These are phyloP conservation scores for Sylvietta virens DNA, from an alignment of 2,113 vertebrate species.

Conservation along the genomic window DNA sequence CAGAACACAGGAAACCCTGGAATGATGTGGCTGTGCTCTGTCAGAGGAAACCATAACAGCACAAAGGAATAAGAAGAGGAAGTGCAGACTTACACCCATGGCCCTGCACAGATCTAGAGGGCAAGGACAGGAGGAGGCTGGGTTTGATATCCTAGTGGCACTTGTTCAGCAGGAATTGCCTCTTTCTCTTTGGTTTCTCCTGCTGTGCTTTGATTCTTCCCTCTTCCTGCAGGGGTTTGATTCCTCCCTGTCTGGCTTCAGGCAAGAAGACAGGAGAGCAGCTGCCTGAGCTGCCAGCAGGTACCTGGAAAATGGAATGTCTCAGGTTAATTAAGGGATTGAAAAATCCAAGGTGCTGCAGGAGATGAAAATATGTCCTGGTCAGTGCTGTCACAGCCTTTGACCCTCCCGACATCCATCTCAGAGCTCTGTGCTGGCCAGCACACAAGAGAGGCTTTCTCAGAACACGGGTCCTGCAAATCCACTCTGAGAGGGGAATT, in stretches of 20 bases:
- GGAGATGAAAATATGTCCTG: not conserved
- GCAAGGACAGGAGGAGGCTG: not conserved
- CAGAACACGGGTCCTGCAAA: not conserved
- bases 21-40: not conserved
- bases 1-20: not conserved
- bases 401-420: not conserved
- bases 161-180: not conserved
- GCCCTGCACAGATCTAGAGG: not conserved
- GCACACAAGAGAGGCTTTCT: not conserved
- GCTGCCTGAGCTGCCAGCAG: not conserved
- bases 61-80: not conserved
- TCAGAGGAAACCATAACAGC: not conserved
- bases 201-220: not conserved
- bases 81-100: not conserved
- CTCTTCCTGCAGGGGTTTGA: not conserved
- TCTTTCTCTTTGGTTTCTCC: not conserved
- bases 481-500: not conserved
- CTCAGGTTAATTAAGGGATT: not conserved
- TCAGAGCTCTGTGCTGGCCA: not conserved
- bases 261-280: not conserved
- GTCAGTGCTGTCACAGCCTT: not conserved
- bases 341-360: not conserved
- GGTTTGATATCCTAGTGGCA: rapidly evolving
- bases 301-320: not conserved
- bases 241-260: not conserved